These are phyloP conservation scores for Herminia tarsipennalis DNA, from an alignment of 2,888 invertebrate species.

Conservation along the genomic window DNA sequence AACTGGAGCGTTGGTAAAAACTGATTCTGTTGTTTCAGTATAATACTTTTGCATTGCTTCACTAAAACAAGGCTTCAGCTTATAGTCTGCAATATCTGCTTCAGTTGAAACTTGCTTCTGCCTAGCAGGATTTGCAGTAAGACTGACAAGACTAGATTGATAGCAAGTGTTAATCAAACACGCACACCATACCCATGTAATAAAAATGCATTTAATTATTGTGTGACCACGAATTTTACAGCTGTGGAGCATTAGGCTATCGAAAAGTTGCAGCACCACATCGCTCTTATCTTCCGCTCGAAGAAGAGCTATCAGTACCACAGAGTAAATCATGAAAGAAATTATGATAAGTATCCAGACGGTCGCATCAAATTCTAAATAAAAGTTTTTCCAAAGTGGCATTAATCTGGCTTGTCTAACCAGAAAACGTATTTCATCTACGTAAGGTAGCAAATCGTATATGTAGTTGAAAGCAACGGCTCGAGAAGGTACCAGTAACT, in stretches of 20 bases:
- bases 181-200: constrained; percentile 60
- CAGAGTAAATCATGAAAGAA: constrained; percentile 8
- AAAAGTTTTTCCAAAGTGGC: constrained; percentile 43
- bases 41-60: constrained; percentile 33
- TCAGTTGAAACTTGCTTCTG: constrained; percentile 33
- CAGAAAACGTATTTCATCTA: constrained; percentile 23
- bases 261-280: constrained; percentile 18
- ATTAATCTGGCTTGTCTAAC: constrained; percentile 20
- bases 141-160: constrained; percentile 44
- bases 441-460: constrained; percentile 14
- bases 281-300: constrained; percentile 14
- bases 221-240: constrained; percentile 10
- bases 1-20: not conserved
- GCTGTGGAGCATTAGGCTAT: constrained; percentile 14
- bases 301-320: constrained; percentile 17
- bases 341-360: constrained; percentile 25
- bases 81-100: constrained; percentile 7
- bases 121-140: constrained; percentile 37
- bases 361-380: constrained; percentile 28
- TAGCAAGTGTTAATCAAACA: constrained; percentile 45
- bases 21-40: constrained; percentile 23
- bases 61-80: constrained; percentile 20
- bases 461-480: constrained; percentile 13
- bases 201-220: constrained; percentile 25
- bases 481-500: constrained; percentile 9